Conservation (phyloP, 2,888 invertebrate species). For the Platycheirus rosarum region DNA sequence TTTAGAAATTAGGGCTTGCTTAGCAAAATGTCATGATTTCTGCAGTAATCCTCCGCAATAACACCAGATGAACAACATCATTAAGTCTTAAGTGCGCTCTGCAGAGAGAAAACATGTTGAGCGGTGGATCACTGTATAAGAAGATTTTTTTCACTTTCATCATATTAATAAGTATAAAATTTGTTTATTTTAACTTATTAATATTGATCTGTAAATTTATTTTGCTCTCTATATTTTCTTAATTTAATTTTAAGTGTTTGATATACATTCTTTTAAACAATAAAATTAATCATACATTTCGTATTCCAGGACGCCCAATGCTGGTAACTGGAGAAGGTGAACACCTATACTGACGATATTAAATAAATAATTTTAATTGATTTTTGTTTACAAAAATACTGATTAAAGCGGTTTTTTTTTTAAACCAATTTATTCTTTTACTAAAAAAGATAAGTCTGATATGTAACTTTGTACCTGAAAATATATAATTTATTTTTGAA, state of each 20-base stretch:
- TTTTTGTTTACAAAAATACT: too few species aligned
- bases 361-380: neutral
- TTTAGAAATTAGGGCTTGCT: conserved; percentile 6
- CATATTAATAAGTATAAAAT: neutral
- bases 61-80: neutral
- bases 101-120: conserved; percentile 4
- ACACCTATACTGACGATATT: conserved; percentile 7
- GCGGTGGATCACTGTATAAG: conserved; percentile 58
- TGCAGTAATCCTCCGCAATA: conserved; percentile 55
- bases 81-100: too few species aligned
- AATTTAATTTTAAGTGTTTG: neutral
- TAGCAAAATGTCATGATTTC: conserved; percentile 12
- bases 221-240: conserved; percentile 5
- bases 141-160: conserved; percentile 13
- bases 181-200: neutral
- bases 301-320: conserved; percentile 40
- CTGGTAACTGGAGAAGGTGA: conserved; percentile 45
- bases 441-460: conserved; percentile 32
- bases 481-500: conserved; percentile 8
- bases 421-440: too few species aligned
- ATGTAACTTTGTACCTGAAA: conserved; percentile 25
- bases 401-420: too few species aligned
- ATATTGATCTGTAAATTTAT: neutral
- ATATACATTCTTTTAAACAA: neutral
- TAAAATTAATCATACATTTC: conserved; percentile 27